phyloP scores from a whole-genome alignment of 2,113 vertebrate genomes.

The Neotragus pygmaeus region DNA sequence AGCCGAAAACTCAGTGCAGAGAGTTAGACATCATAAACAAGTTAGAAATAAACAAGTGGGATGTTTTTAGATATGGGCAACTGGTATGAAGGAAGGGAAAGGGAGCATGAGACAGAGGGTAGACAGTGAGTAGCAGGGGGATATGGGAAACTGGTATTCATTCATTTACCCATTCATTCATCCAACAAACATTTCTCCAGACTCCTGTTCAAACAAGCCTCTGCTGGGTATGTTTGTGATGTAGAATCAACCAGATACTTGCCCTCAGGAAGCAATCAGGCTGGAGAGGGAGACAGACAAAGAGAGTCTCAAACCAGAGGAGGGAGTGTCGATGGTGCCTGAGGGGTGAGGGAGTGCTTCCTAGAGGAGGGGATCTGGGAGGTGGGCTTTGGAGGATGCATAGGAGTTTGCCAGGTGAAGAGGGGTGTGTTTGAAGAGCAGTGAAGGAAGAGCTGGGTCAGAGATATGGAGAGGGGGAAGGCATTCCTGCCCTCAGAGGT shows the following conservation, averaged over 20 bases:
- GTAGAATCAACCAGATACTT: neutral
- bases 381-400: neutral
- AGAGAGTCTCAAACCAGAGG: neutral
- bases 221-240: no score
- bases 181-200: neutral
- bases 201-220: neutral
- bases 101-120: neutral
- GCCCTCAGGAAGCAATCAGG: neutral
- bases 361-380: neutral
- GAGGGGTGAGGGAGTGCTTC: neutral
- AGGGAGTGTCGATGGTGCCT: no score
- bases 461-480: accelerated
- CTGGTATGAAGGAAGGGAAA: neutral
- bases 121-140: neutral
- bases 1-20: neutral
- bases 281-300: neutral
- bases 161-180: neutral
- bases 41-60: neutral
- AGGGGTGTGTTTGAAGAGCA: neutral
- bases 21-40: neutral
- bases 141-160: neutral
- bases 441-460: neutral
- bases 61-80: neutral
- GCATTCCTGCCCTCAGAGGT: neutral
- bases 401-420: neutral